phyloP scores from a whole-genome alignment of 2,888 invertebrate species.

The Holacanthella duospinosa region DNA sequence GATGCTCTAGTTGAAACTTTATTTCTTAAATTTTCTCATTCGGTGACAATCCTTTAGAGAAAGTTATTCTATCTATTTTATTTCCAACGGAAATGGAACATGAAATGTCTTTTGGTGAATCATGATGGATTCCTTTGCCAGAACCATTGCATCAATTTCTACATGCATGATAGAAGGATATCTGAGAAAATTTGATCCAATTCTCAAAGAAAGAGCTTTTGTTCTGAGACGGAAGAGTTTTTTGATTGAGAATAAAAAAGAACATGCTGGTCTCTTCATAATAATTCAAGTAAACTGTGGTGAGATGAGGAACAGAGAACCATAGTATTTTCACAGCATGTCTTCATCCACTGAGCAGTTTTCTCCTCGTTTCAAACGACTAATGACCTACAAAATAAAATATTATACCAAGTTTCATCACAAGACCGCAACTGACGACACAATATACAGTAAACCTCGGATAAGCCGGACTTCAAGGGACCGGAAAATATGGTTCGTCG shows the following conservation, averaged over 20 bases:
- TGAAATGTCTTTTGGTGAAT: no score
- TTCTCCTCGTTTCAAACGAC: conserved; percentile 20
- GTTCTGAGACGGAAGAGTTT: no score
- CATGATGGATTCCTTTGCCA: no score
- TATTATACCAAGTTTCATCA: background rate
- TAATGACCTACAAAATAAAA: conserved; percentile 16
- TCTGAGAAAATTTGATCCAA: background rate
- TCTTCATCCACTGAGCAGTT: conserved; percentile 17
- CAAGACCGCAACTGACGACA: background rate
- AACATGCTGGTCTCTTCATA: conserved; percentile 1
- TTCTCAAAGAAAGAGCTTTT: no score
- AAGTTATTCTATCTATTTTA: no score
- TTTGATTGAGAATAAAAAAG: background rate
- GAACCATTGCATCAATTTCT: no score
- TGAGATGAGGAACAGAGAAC: background rate
- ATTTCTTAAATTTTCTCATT: no score
- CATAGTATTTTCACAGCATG: background rate
- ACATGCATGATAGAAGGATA: background rate
- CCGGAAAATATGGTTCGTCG: no score
- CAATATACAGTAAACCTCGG: background rate
- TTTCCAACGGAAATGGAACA: no score
- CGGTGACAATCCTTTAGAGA: no score
- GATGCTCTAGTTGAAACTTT: no score
- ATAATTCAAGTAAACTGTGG: background rate
- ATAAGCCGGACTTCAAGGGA: no score